Base-by-base conservation (phyloP, 2,888 invertebrate genomes). In the Chelonus formosanus region DNA sequence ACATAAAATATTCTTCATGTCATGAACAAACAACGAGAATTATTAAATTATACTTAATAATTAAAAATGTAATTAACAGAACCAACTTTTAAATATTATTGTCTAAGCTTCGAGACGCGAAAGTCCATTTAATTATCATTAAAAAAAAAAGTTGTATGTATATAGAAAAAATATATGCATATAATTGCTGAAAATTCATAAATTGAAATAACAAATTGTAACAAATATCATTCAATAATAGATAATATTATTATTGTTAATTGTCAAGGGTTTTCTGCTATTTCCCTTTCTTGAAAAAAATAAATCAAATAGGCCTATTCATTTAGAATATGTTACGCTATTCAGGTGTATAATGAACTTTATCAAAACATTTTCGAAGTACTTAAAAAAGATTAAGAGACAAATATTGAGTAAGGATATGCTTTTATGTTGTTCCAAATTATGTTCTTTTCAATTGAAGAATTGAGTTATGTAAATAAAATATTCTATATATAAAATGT, bases 241-340 rank as follows among this genome's bases (percentile, higher is more conserved):
- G 20, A 20, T 20, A 20, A 20, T 20, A 20, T 20, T 20, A 20
- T 20, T 20, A 20, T 20, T 20, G 20, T 20, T 20, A 20, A 20
- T 20, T 20, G 20, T 20, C 20, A 20, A 20, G 20, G 20, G 20
- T 20, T 20, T 20, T 20, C 20, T 20, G 20, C 20, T 20, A 20
- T 20, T 20, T 20, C 20, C 20, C 20, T 20, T 20, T 20, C 20
- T 20, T 20, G 56, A 47, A 57, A 40, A 32, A 5, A 64, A 57
- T 67, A 63, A 68, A 68, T 58, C 56, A 69, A 76, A 77, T 71
- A 67, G 78, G 74, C 78, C 78, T 78, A 76, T 70, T 73, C 64
- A 73, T 68, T 66, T 57, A 62, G 66, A 73, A 20, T 20, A 20
- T 20, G 20, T 68, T 71, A 68, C 70, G 61, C 62, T 68, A 63